phyloP scores from a whole-genome alignment of 2,888 invertebrate species.

The Cryptops parisi region DNA sequence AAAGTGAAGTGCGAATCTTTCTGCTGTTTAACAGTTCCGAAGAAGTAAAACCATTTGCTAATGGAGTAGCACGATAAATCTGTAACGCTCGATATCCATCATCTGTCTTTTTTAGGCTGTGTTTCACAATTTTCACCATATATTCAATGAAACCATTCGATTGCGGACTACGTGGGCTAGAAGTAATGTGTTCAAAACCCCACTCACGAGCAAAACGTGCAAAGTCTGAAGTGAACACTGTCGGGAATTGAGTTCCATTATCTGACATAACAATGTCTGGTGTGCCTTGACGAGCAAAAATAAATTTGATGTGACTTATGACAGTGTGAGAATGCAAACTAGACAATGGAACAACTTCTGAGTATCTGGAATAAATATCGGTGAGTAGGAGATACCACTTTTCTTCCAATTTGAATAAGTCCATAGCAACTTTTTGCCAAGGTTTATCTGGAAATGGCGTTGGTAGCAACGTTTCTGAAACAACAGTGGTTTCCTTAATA shows the following conservation, averaged over 20 bases:
- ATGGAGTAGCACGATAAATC: not conserved
- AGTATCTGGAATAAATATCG: not conserved
- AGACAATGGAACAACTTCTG: not conserved
- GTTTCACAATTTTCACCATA: slow-evolving; percentile 4
- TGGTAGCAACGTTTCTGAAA: too few species aligned
- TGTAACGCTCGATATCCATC: slow-evolving; percentile 1
- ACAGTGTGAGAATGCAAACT: not conserved
- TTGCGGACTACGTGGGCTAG: slow-evolving; percentile 3
- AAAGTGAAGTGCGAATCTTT: not conserved
- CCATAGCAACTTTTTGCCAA: too few species aligned
- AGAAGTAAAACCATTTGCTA: not conserved
- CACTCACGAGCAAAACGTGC: not conserved
- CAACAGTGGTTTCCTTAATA: too few species aligned
- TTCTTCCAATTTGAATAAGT: too few species aligned
- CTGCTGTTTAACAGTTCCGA: not conserved
- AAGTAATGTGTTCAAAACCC: not conserved
- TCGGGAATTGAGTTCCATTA: not conserved
- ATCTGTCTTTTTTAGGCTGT: not conserved
- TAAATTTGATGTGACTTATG: not conserved
- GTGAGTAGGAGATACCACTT: not conserved
- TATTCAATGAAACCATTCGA: slow-evolving; percentile 1
- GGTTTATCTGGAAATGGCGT: too few species aligned
- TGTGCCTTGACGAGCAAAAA: slow-evolving; percentile 4
- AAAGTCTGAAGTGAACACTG: not conserved
- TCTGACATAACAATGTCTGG: not conserved